These are phyloP conservation scores for Pristionchus japonicus DNA, from an alignment of 2,888 invertebrate species.

Conservation along the genomic window DNA sequence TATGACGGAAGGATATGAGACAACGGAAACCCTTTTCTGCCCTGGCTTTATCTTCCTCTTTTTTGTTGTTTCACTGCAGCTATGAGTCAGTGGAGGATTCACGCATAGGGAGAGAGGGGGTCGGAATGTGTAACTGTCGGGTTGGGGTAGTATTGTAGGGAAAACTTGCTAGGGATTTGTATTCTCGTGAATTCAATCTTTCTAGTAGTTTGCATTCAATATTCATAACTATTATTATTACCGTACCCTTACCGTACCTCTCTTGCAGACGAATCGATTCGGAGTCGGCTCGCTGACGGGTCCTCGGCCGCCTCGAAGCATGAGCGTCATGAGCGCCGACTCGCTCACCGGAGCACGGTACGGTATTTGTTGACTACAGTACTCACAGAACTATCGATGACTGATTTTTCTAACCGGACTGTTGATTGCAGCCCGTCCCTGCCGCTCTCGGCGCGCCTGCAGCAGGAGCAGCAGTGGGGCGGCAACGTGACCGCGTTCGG, in stretches of 20 bases:
- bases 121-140: neutral
- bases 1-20: neutral
- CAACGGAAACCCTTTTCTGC: neutral
- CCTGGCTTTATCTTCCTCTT: neutral
- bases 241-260: no score
- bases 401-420: neutral
- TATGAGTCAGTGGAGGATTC: conserved; percentile 7
- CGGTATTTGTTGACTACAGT: neutral
- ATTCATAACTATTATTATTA: no score
- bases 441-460: conserved; percentile 30
- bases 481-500: conserved; percentile 43
- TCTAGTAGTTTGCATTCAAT: no score
- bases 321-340: conserved; percentile 64
- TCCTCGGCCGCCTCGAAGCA: conserved; percentile 55
- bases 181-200: neutral
- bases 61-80: neutral
- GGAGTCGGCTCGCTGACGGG: conserved; percentile 3
- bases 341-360: conserved; percentile 46
- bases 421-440: conserved; percentile 45
- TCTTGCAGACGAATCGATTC: neutral
- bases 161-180: no score
- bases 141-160: neutral
- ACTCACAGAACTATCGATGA: neutral
- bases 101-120: neutral
- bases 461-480: conserved; percentile 47